Base-by-base conservation (phyloP, 2,797 vertebrate species). In the Micromesistius poutassou region DNA sequence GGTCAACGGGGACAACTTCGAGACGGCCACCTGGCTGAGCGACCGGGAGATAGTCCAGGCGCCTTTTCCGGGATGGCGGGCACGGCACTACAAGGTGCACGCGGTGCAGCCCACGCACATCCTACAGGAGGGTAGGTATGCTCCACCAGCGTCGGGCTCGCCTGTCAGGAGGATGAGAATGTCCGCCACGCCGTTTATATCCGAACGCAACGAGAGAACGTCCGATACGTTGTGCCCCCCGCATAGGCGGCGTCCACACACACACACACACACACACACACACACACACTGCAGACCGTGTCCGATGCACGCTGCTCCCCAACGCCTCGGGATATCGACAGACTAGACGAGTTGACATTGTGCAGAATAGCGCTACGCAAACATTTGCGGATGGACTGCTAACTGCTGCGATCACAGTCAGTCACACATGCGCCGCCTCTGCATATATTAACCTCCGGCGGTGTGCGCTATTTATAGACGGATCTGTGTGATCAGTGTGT, bases 21-120 rank as follows among this genome's bases (percentile, higher is more conserved):
- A 98, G 92, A 94, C 96, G 28, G 97, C 97, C 83, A 99, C 97
- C 80, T 99, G 97, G 97, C 93, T 99, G 83, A 96, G 94, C 13
- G 96, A 97, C 79, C 87, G 94, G 30, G 97, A 98, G 91, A 96
- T 98, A 79, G 93, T 90, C 75, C 94, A 95, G 86, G 87, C 92
- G 31, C 98, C 97, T 33, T 91, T 89, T 68, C 96, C 97, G 0
- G 96, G 97, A 72, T 99, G 97, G 98, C 94, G 95, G 81, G 97
- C 98, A 0, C 92, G 96, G 71, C 91, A 95, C 46, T 99, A 96
- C 93, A 94, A 93, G 84, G 96, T 98, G 12, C 96, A 96, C 38
- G 93, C 98, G 7, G 96, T 98, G 30, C 95, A 96, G 89, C 96
- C 97, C 71, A 97, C 95, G 31, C 96, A 96, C 77, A 93, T 98